Conservation (phyloP, 2,888 invertebrate species). For the Muschampia plurimacula region DNA sequence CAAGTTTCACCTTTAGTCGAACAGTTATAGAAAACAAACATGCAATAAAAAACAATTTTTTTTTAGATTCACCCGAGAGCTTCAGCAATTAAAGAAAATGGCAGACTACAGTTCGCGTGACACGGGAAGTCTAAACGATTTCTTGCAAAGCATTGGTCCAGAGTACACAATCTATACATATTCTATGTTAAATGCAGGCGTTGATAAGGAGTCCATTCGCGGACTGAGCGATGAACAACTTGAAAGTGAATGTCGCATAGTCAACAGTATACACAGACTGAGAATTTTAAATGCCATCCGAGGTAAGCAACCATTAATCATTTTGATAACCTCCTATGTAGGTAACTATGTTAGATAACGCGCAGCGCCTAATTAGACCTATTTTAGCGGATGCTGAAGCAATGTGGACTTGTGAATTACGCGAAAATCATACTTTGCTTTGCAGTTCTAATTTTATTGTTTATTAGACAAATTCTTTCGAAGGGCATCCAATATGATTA, state of each 20-base stretch:
- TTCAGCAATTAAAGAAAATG: slow-evolving; percentile 97
- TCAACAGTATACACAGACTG: slow-evolving; percentile 97
- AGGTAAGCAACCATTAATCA: slow-evolving; percentile 69
- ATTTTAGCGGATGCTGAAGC: slow-evolving; percentile 20
- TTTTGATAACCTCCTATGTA: slow-evolving; percentile 41
- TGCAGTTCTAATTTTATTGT: slow-evolving; percentile 13
- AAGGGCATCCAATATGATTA: background rate
- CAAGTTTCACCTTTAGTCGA: no score
- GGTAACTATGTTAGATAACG: slow-evolving; percentile 27
- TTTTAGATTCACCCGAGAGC: slow-evolving; percentile 94
- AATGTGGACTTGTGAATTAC: slow-evolving; percentile 27
- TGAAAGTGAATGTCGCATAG: slow-evolving; percentile 94
- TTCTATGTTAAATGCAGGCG: slow-evolving; percentile 97
- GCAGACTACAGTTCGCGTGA: slow-evolving; percentile 98
- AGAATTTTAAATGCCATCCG: slow-evolving; percentile 95
- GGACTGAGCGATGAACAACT: slow-evolving; percentile 96
- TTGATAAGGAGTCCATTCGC: slow-evolving; percentile 95
- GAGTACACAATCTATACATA: slow-evolving; percentile 99
- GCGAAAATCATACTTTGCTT: slow-evolving; percentile 7
- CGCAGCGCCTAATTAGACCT: slow-evolving; percentile 21
- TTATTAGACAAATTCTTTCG: slow-evolving; percentile 5
- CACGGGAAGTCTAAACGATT: slow-evolving; percentile 94
- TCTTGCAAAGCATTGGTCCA: slow-evolving; percentile 92
- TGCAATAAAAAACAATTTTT: background rate
- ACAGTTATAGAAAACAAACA: background rate